Base-by-base conservation (phyloP, 2,888 invertebrate species). In the Nemoura dubitans region DNA sequence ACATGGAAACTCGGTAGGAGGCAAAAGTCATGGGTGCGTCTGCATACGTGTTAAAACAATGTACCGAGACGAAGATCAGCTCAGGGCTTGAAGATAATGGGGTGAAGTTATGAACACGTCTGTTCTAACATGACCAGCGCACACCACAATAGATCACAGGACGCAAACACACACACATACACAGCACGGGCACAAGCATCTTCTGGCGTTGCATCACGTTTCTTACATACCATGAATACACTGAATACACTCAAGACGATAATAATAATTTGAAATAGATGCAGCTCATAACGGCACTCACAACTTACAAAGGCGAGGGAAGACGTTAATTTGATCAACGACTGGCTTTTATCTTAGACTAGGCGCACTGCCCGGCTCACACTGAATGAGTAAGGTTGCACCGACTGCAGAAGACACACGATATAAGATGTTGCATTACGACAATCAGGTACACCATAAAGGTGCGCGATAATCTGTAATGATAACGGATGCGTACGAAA, bases 261-360 rank as follows among this genome's bases (percentile, higher is more conserved):
- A 59, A 59, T 59, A 59, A 59, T 59, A 59, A 59, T 59, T 59
- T 59, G 59, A 59, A 59, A 59, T 59, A 59, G 59, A 59, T 59
- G 59, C 59, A 59, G 59, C 59, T 59, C 59, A 59, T 59, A 59
- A 59, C 59, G 59, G 59, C 59, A 59, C 59, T 59, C 59, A 59
- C 59, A 59, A 59, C 59, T 59, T 14, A 59, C 59, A 21, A 59
- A 59, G 59, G n/a, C n/a, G n/a, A 36, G 10, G 10, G 36, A 10
- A 7, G 59, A 59, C 59, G 59, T 59, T 3, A 59, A 59, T 7
- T 59, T 59, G 59, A 59, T 59, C 59, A 59, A 59, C 59, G 59
- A 59, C 59, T 59, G 14, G 59, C 59, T 59, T n/a, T 59, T 59
- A 59, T 59, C 59, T 7, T 59, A 21, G 59, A 10, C 59, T 6